Conservation (phyloP, 2,888 invertebrate genomes). For the Suillia variegata region DNA sequence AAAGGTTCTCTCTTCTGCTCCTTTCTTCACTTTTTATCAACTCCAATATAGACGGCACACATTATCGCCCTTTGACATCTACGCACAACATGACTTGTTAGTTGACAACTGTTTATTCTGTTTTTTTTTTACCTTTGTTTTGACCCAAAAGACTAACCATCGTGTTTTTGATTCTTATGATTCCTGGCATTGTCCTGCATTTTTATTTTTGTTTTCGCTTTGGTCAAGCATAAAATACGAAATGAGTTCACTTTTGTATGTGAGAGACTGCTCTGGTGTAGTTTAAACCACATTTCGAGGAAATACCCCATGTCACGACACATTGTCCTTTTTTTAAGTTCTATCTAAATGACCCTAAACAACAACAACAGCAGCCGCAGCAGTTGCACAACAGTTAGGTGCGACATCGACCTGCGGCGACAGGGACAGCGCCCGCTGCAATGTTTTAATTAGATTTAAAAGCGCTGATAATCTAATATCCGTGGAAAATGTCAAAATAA, state of each 20-base stretch:
- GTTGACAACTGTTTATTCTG: constrained; percentile 46
- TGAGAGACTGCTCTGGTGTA: background rate
- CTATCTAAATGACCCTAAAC: constrained; percentile 51
- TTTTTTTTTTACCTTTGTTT: background rate
- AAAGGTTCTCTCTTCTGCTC: too few relatives aligned
- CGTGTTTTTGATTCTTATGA: too few relatives aligned
- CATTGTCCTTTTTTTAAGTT: constrained; percentile 45
- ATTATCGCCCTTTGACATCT: constrained; percentile 50
- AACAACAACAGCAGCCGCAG: too few relatives aligned
- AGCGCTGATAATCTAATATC: constrained; percentile 57
- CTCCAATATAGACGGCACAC: constrained; percentile 20
- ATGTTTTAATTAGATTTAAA: constrained; percentile 58
- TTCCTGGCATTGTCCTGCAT: background rate
- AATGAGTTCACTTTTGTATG: constrained; percentile 32
- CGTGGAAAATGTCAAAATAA: constrained; percentile 58
- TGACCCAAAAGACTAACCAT: too few relatives aligned
- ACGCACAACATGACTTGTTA: constrained; percentile 41
- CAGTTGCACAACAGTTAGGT: constrained; percentile 43
- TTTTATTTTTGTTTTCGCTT: background rate
- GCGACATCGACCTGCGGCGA: background rate
- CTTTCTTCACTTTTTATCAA: constrained; percentile 10
- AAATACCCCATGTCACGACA: constrained; percentile 50
- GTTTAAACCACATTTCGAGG: constrained; percentile 22
- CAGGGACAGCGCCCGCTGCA: constrained; percentile 26
- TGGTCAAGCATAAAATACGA: constrained; percentile 17